Conservation (phyloP, 2,888 invertebrate genomes). For the Sphaeridia pumilis region DNA sequence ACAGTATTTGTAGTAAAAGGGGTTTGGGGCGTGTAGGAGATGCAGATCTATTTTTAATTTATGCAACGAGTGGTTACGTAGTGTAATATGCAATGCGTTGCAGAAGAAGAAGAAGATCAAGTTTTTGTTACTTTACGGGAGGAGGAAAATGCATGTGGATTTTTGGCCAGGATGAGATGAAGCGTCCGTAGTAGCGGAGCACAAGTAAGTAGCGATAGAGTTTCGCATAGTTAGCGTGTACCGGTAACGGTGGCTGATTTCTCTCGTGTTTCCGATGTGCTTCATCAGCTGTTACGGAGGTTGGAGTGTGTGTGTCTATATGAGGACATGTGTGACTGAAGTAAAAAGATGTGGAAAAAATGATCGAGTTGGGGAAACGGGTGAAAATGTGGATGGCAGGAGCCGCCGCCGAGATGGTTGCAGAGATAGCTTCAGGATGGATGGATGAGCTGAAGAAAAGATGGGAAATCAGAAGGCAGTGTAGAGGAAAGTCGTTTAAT, state of each 20-base stretch:
- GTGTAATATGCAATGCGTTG: no score
- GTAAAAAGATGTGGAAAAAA: not conserved
- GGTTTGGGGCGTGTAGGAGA: no score
- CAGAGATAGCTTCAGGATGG: not conserved
- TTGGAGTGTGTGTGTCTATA: no score
- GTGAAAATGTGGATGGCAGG: not conserved
- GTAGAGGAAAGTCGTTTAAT: conserved; percentile 1
- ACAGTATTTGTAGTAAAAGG: no score
- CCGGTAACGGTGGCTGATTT: no score
- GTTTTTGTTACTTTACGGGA: not conserved
- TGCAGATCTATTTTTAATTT: no score
- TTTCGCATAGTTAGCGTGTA: no score
- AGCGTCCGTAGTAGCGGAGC: not conserved
- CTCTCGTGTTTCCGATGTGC: no score
- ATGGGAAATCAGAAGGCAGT: not conserved
- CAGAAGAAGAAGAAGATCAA: not conserved
- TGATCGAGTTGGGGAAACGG: not conserved
- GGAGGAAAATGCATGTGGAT: not conserved
- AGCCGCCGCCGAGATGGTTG: not conserved
- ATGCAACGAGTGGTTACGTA: no score
- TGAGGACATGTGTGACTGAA: not conserved
- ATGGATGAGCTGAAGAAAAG: not conserved
- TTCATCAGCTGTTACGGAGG: no score
- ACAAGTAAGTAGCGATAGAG: not conserved
- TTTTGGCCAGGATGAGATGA: not conserved